Conservation (phyloP, 2,797 vertebrate genomes). For the Amblyraja radiata region DNA sequence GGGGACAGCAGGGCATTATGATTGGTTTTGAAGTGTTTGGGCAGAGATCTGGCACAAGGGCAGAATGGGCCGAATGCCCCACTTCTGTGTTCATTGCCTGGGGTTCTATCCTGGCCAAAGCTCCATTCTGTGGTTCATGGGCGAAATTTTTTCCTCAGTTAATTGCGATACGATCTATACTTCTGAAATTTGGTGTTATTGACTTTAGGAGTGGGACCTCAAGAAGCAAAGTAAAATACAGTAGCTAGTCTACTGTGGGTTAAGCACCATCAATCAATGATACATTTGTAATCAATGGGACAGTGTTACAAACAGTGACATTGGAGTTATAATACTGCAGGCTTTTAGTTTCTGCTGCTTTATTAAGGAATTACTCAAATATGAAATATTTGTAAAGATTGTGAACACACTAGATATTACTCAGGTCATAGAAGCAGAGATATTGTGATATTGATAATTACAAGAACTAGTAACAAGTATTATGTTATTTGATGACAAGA, state of each 20-base stretch:
- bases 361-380: not conserved
- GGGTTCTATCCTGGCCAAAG: too few relatives aligned
- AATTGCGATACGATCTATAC: too few relatives aligned
- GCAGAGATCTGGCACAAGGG: not conserved
- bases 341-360: not conserved
- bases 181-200: too few relatives aligned
- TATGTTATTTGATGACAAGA: not conserved
- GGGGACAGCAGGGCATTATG: not conserved
- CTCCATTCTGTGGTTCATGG: not conserved
- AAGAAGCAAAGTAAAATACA: too few relatives aligned
- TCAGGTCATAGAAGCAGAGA: not conserved
- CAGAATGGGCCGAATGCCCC: not conserved
- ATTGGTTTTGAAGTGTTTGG: not conserved
- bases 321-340: not conserved
- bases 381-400: not conserved
- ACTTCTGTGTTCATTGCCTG: not conserved
- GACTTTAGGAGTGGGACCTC: too few relatives aligned
- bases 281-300: too few relatives aligned
- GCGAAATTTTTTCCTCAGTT: too few relatives aligned
- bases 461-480: not conserved
- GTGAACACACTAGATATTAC: not conserved
- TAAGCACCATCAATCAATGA: too few relatives aligned
- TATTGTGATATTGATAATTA: not conserved
- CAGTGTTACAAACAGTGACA: not conserved
- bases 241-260: too few relatives aligned